Conservation (phyloP, 1,140 invertebrate genomes). For the Lasaia peninsularis region DNA sequence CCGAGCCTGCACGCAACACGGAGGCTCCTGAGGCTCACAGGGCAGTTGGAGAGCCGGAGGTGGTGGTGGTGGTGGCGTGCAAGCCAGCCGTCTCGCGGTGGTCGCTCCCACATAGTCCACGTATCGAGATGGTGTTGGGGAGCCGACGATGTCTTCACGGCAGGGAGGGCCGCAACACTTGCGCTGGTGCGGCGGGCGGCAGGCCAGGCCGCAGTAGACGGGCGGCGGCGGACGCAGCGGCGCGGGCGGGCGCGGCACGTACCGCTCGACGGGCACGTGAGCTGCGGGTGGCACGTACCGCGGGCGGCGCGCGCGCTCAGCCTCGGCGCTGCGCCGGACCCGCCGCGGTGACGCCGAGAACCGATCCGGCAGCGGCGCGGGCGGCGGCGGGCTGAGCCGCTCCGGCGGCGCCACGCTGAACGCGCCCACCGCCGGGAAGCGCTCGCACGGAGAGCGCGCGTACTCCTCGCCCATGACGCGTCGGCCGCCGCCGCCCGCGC, state of each 20-base stretch:
- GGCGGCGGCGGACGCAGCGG: conserved; percentile 72
- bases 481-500: conserved; percentile 68
- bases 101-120: conserved; percentile 79
- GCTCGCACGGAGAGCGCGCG: conserved; percentile 76
- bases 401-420: conserved; percentile 74
- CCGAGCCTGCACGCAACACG: conserved; percentile 75
- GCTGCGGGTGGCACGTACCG: conserved; percentile 82
- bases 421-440: conserved; percentile 75
- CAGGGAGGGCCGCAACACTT: conserved; percentile 73
- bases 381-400: conserved; percentile 70
- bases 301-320: conserved; percentile 72
- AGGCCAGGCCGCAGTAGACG: conserved; percentile 73
- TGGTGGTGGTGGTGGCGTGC: conserved; percentile 78
- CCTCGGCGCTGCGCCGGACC: conserved; percentile 61
- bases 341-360: conserved; percentile 78
- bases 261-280: conserved; percentile 83
- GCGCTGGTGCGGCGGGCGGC: conserved; percentile 74
- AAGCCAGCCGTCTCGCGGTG: conserved; percentile 78
- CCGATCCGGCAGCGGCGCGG: conserved; percentile 66
- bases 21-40: conserved; percentile 75
- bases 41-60: conserved; percentile 71
- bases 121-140: conserved; percentile 71
- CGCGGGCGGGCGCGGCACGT: conserved; percentile 80
- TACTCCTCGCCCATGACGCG: conserved; percentile 74
- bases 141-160: conserved; percentile 70